phyloP scores from a whole-genome alignment of 2,797 vertebrate species.

The Propithecus deckenii region DNA sequence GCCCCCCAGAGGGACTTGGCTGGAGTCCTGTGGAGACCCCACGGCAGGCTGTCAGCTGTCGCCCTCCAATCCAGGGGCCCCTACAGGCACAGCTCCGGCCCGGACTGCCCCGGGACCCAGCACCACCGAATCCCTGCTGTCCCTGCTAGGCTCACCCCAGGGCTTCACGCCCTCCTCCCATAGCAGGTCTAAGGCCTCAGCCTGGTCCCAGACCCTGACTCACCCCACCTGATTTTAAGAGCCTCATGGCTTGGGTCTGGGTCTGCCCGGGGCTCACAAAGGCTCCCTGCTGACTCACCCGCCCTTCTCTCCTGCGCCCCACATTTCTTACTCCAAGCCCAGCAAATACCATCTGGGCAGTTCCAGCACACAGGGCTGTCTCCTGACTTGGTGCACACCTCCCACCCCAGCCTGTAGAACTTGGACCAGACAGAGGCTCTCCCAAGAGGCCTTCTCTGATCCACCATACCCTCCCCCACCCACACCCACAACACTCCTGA shows the following conservation, averaged over 20 bases:
- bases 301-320: neutral
- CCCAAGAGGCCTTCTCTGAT: neutral
- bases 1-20: neutral
- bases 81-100: neutral
- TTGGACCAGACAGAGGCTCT: rapidly evolving
- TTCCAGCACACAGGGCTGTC: neutral
- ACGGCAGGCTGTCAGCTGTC: neutral
- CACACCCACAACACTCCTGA: rapidly evolving
- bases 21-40: neutral
- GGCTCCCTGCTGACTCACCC: neutral
- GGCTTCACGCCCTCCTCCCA: neutral
- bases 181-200: neutral
- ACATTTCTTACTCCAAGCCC: neutral
- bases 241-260: neutral
- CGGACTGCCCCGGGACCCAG: neutral
- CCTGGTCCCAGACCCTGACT: neutral
- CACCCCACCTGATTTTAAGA: neutral
- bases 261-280: neutral
- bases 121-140: rapidly evolving
- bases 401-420: neutral
- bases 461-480: rapidly evolving
- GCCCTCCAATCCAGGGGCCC: neutral
- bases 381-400: neutral
- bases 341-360: neutral
- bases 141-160: neutral